Conservation (phyloP, 1,140 invertebrate species). For the Mya arenaria region DNA sequence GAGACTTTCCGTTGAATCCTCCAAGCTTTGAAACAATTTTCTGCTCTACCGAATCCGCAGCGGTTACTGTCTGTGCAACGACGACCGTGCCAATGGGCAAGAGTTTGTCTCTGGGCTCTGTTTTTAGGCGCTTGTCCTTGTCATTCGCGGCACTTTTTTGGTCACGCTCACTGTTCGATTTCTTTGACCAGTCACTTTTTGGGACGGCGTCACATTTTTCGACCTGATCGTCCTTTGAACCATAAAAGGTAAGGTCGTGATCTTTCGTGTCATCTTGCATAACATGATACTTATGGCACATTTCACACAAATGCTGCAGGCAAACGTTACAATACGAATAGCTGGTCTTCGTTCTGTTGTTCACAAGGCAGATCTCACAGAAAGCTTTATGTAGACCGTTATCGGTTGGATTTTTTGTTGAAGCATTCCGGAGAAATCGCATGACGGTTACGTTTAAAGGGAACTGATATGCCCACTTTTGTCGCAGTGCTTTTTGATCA, state of each 20-base stretch:
- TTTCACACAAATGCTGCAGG: conserved; percentile 38
- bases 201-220: neutral
- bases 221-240: neutral
- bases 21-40: conserved; percentile 33
- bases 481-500: conserved; percentile 4
- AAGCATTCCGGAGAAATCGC: conserved; percentile 33
- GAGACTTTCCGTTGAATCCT: conserved; percentile 40
- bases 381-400: conserved; percentile 33
- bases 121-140: conserved; percentile 4
- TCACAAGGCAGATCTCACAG: conserved; percentile 45
- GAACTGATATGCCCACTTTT: conserved; percentile 45
- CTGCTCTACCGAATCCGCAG: neutral
- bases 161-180: neutral
- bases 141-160: neutral
- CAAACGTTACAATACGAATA: conserved; percentile 35
- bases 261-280: conserved; percentile 25
- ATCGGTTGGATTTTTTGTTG: conserved; percentile 21
- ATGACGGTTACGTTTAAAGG: conserved; percentile 30
- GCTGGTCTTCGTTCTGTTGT: conserved; percentile 19
- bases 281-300: conserved; percentile 37
- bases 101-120: neutral
- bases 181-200: conserved; percentile 1
- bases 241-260: conserved; percentile 17
- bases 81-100: neutral
- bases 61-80: conserved; percentile 30